phyloP scores from a whole-genome alignment of 2,888 invertebrate genomes.

The Polydrusus pterygomalis region DNA sequence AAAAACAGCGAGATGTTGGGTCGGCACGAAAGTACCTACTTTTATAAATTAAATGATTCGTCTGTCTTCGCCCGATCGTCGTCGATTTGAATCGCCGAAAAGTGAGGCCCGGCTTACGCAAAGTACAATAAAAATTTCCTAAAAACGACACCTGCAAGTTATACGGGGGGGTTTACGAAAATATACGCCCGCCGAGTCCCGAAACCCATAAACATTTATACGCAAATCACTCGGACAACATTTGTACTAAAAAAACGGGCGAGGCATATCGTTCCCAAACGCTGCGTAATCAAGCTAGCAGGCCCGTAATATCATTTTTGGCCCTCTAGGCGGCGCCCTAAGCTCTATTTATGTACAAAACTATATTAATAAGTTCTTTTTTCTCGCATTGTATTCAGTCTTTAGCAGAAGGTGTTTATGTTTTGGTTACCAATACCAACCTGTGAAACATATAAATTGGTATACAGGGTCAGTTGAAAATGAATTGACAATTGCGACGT shows the following conservation, averaged over 20 bases:
- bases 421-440: slow-evolving; percentile 31
- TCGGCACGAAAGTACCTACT: no score
- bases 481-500: no score
- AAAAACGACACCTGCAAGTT: neutral
- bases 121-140: slow-evolving; percentile 10
- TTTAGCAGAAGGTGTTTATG: slow-evolving; percentile 21
- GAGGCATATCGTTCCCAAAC: no score
- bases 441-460: neutral
- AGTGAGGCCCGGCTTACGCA: slow-evolving; percentile 10
- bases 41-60: no score
- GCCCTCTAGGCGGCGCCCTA: slow-evolving; percentile 2
- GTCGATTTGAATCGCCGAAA: no score
- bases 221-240: neutral
- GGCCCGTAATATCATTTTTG: slow-evolving; percentile 13
- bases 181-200: neutral
- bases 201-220: neutral
- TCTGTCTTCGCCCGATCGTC: no score
- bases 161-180: slow-evolving; percentile 12
- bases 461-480: no score
- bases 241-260: neutral
- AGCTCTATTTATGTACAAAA: slow-evolving; percentile 34
- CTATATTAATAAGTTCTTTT: slow-evolving; percentile 42
- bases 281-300: no score
- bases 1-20: no score
- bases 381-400: slow-evolving; percentile 41